Evolutionary conservation across 2,797 vertebrate genomes (phyloP).

Genomic region (Sphaeramia orbicularis): DNA sequence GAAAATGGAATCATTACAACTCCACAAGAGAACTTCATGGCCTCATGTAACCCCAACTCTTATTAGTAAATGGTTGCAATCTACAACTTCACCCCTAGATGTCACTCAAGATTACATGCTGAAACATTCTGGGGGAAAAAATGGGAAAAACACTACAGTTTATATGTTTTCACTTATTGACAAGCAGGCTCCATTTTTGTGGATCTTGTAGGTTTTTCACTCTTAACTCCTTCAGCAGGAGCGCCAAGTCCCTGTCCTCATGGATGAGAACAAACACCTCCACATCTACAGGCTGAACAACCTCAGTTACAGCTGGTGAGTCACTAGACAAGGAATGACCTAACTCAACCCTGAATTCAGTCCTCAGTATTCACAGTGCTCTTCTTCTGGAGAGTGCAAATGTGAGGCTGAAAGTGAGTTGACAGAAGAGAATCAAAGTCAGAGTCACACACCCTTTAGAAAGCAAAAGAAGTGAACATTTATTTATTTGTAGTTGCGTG

Average conservation of each 20-base stretch:
- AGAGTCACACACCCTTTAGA: neutral
- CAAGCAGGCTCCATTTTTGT: constrained; percentile 66
- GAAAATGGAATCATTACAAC: no score
- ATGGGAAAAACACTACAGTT: neutral
- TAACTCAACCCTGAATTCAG: no score
- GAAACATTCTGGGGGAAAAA: neutral
- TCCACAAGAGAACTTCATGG: no score
- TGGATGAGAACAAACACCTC: constrained; percentile 70
- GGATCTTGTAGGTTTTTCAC: constrained; percentile 56
- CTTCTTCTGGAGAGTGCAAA: constrained; percentile 48
- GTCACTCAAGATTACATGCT: no score
- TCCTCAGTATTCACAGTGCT: constrained; percentile 52
- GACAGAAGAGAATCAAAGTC: neutral
- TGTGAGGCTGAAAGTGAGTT: constrained; percentile 48
- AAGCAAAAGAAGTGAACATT: neutral
- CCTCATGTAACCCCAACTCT: no score
- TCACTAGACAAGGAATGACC: constrained; percentile 49
- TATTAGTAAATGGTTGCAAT: neutral
- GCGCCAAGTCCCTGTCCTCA: constrained; percentile 54
- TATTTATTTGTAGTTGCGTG: constrained; percentile 40
- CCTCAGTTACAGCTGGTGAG: constrained; percentile 23
- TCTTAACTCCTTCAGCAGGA: constrained; percentile 40
- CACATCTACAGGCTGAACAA: constrained; percentile 68
- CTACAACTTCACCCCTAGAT: neutral
- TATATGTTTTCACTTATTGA: constrained; percentile 52